phyloP scores from a whole-genome alignment of 2,888 invertebrate species.

The Diplazon laetatorius region DNA sequence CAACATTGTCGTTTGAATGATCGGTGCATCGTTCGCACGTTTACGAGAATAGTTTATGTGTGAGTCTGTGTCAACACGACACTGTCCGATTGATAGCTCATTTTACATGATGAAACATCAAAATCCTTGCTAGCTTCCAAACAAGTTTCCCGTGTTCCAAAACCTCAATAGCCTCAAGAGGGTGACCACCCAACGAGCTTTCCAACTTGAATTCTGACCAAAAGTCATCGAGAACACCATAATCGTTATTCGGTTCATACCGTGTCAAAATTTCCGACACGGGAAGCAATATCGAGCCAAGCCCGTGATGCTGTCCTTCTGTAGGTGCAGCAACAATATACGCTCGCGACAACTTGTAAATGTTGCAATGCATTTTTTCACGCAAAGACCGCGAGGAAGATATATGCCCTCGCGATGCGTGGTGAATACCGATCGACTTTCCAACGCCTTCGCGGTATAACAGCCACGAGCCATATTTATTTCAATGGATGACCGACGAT shows the following conservation, averaged over 20 bases:
- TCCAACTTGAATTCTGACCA: too few species aligned
- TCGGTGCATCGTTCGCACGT: not conserved
- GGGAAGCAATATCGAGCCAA: slow-evolving; percentile 44
- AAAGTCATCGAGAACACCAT: too few species aligned
- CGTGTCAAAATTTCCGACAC: slow-evolving; percentile 30
- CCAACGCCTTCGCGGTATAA: slow-evolving; percentile 36
- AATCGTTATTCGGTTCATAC: too few species aligned
- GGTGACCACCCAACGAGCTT: too few species aligned
- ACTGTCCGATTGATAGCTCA: too few species aligned
- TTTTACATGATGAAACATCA: too few species aligned
- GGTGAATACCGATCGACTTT: slow-evolving; percentile 61
- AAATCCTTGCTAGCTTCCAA: too few species aligned
- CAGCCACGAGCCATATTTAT: not conserved
- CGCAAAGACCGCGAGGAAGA: slow-evolving; percentile 18
- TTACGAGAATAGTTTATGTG: too few species aligned
- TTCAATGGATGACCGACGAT: not conserved
- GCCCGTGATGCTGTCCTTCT: slow-evolving; percentile 17
- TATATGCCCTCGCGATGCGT: slow-evolving; percentile 1
- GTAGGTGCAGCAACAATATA: not conserved
- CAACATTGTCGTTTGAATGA: slow-evolving; percentile 34
- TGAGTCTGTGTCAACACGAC: too few species aligned
- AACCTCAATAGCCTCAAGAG: too few species aligned
- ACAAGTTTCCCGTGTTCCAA: too few species aligned
- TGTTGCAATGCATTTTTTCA: slow-evolving; percentile 51
- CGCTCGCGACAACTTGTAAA: slow-evolving; percentile 35